A percentile compares a stretch with the other conserved stretches of the same genome.
Conservation (phyloP, 2,113 vertebrate genomes). For the Tragelaphus scriptus region DNA sequence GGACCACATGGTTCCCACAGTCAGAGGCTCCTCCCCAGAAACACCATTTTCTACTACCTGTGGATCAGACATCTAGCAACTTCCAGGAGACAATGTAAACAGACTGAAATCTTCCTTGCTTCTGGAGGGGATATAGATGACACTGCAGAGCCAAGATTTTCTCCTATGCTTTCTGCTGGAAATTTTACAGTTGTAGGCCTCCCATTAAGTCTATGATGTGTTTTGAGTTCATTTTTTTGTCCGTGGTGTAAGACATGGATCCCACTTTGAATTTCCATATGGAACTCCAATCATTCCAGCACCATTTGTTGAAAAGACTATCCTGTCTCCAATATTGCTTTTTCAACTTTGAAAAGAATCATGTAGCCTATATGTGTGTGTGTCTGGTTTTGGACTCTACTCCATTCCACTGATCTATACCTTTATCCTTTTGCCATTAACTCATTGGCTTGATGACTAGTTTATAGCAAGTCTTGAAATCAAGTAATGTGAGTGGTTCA, state of each 20-base stretch:
- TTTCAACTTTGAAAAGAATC: conserved; percentile 3
- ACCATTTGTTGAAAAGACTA: not conserved
- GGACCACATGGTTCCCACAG: not conserved
- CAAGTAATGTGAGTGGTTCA: not conserved
- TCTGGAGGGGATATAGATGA: not conserved
- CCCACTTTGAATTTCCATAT: not conserved
- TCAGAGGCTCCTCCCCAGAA: not conserved
- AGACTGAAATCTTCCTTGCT: not conserved
- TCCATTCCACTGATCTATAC: not conserved
- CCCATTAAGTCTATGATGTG: not conserved
- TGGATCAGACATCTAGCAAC: not conserved
- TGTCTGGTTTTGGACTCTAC: not conserved
- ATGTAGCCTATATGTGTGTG: not conserved
- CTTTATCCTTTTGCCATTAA: not conserved
- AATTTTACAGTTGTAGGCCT: not conserved
- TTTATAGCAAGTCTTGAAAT: not conserved
- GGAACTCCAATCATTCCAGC: not conserved
- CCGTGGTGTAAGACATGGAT: not conserved
- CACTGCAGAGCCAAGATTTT: not conserved
- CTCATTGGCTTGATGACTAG: not conserved
- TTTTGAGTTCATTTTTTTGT: not conserved
- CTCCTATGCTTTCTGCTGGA: not conserved
- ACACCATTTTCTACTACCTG: not conserved
- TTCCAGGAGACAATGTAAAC: not conserved
- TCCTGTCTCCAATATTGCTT: not conserved